phyloP scores from a whole-genome alignment of 2,113 vertebrate species.

The Dromiciops gliroides region DNA sequence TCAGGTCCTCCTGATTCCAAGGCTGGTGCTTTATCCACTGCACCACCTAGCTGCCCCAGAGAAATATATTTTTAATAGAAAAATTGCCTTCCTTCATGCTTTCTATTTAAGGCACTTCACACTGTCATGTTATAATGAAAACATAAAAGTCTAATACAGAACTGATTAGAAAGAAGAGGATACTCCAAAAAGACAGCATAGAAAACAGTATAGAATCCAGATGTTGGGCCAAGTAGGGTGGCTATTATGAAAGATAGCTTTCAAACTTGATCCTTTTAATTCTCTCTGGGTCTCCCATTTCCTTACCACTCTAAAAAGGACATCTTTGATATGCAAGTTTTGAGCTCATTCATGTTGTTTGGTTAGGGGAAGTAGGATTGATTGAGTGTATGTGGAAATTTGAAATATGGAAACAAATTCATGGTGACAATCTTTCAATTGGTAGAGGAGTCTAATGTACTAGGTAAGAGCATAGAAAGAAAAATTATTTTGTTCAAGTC shows the following conservation, averaged over 20 bases:
- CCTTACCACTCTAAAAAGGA: neutral
- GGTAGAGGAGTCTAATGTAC: neutral
- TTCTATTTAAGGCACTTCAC: slow-evolving; percentile 80
- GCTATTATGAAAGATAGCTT: slow-evolving; percentile 56
- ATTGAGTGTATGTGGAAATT: neutral
- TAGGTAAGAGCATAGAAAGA: neutral
- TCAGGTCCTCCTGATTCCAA: too few relatives aligned
- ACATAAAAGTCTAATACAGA: slow-evolving; percentile 76
- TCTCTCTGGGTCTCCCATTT: slow-evolving; percentile 36
- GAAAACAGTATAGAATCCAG: slow-evolving; percentile 71
- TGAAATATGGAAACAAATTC: neutral
- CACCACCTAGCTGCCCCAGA: too few relatives aligned
- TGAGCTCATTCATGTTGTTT: slow-evolving; percentile 2
- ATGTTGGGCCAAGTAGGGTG: slow-evolving; percentile 61
- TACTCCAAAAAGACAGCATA: slow-evolving; percentile 37
- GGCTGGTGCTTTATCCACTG: too few relatives aligned
- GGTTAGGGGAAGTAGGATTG: neutral
- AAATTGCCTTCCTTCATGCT: slow-evolving; percentile 79
- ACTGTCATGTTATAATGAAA: slow-evolving; percentile 79
- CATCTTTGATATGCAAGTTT: neutral
- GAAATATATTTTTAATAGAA: slow-evolving; percentile 83
- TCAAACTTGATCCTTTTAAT: slow-evolving; percentile 59
- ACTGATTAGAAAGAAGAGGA: slow-evolving; percentile 52
- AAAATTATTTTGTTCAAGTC: neutral
- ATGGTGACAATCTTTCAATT: neutral